Evolutionary conservation across 2,113 vertebrate genomes (phyloP), one percentile per base, ranked within the genome.

Genomic region (Prolemur simus): DNA sequence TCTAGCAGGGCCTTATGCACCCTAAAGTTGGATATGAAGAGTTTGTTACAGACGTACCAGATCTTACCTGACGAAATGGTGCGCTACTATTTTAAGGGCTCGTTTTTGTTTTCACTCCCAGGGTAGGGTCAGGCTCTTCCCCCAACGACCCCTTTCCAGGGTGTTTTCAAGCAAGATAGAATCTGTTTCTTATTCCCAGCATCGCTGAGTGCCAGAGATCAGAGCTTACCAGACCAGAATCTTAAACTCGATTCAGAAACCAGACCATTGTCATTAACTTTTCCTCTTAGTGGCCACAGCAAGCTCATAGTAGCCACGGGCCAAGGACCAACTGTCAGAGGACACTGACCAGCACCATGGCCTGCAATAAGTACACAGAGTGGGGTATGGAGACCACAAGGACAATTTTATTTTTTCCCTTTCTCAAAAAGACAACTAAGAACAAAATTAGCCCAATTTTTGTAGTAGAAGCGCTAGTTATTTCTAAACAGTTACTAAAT

Each of bases 191-290:
- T 20, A 11, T 54, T 56, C 29, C 37, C 56, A 27, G 42, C n/a
- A 29, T 39, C 74, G n/a, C 47, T 74, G 32, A 60, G n/a, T 52
- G 12, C 49, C 17, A 25, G 64, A 45, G 8, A 29, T 49, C 56
- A 89, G 94, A 97, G 52, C 78, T 73, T 6, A 2, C 78, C 63
- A 84, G 73, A 15, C 45, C 90, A 73, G 76, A 54, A 86, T 91
- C 96, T 96, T 71, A 66, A 89, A 68, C 81, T 71, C 0, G n/a
- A 88, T 92, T 93, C 87, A 52, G 73, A 39, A 96, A 49, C 27
- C 60, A 97, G 91, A 21, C 15, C 6, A 45, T 5, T 17, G 5
- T 8, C 32, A 23, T 47, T 9, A 63, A 74, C 8, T 10, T 81
- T 86, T 66, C 69, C 68, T 42, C 14, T 71, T 45, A 13, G 29